These are phyloP conservation scores for Forbesichthys agassizii DNA, from an alignment of 2,113 vertebrate species.

Conservation along the genomic window DNA sequence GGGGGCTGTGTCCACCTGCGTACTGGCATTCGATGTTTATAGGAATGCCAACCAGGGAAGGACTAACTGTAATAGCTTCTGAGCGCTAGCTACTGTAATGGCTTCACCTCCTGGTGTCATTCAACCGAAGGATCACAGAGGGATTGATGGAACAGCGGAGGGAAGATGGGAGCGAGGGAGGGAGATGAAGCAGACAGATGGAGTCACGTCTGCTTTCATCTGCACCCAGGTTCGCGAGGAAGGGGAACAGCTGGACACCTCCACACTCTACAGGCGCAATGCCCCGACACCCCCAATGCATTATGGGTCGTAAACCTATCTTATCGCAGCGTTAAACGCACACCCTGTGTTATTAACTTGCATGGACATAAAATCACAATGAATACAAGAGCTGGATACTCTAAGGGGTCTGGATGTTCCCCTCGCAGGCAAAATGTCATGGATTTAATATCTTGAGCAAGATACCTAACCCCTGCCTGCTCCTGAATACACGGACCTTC, in stretches of 20 bases:
- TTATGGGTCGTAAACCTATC: neutral
- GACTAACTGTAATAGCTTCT: neutral
- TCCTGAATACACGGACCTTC: too few species aligned
- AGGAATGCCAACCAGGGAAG: neutral
- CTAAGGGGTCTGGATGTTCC: too few species aligned
- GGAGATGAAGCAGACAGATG: slow-evolving; percentile 27
- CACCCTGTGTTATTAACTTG: neutral
- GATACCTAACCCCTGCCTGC: too few species aligned
- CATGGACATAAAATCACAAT: too few species aligned
- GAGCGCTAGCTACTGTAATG: neutral
- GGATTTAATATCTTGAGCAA: too few species aligned
- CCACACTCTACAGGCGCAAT: neutral
- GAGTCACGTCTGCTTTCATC: slow-evolving; percentile 30
- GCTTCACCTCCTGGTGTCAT: too few species aligned
- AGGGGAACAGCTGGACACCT: slow-evolving; percentile 22
- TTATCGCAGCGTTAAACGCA: neutral
- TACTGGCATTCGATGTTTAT: neutral
- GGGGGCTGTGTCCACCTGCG: neutral
- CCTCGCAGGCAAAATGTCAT: too few species aligned
- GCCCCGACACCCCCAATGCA: neutral
- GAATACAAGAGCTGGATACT: too few species aligned
- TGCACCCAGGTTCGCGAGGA: neutral
- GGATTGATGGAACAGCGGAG: neutral
- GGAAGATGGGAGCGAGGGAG: neutral
- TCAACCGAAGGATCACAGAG: slow-evolving; percentile 8